A percentile compares a stretch with the other conserved stretches of the same genome.
phyloP scores from a whole-genome alignment of 2,797 vertebrate species.

The Xerus rutilus region DNA sequence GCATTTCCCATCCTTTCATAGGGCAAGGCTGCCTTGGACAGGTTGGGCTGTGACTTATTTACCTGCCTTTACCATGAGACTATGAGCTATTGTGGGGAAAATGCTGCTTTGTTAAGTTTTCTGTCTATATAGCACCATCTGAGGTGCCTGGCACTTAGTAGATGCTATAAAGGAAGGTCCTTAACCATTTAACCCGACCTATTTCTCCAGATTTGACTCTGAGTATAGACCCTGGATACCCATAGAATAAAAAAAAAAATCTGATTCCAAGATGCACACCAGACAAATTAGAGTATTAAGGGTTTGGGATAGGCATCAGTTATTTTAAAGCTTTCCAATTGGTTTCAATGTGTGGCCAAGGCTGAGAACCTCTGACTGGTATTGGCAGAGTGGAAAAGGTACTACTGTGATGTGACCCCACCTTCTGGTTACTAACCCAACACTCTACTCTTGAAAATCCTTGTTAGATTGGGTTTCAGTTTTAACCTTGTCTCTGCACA shows the following conservation, averaged over 20 bases:
- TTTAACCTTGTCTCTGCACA: not conserved
- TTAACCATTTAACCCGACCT: not conserved
- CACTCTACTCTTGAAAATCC: not conserved
- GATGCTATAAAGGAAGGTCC: not conserved
- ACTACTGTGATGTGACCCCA: not conserved
- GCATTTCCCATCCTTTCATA: not conserved
- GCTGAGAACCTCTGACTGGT: not conserved
- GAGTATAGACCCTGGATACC: not conserved
- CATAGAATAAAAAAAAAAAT: not conserved
- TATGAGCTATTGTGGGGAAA: not conserved
- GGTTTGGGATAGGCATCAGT: not conserved
- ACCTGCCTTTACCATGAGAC: not conserved
- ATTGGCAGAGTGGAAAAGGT: not conserved
- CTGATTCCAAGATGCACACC: not conserved
- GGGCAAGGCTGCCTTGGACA: not conserved
- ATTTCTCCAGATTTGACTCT: not conserved
- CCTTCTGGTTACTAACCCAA: not conserved
- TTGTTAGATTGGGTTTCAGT: not conserved
- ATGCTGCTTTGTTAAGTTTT: not conserved
- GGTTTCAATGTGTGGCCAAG: not conserved
- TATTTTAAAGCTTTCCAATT: not conserved
- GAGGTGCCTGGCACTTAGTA: not conserved
- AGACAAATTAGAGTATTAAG: not conserved
- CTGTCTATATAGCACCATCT: not conserved
- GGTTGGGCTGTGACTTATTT: not conserved